phyloP scores from a whole-genome alignment of 1,140 invertebrate species.

The Orius insidiosus region DNA sequence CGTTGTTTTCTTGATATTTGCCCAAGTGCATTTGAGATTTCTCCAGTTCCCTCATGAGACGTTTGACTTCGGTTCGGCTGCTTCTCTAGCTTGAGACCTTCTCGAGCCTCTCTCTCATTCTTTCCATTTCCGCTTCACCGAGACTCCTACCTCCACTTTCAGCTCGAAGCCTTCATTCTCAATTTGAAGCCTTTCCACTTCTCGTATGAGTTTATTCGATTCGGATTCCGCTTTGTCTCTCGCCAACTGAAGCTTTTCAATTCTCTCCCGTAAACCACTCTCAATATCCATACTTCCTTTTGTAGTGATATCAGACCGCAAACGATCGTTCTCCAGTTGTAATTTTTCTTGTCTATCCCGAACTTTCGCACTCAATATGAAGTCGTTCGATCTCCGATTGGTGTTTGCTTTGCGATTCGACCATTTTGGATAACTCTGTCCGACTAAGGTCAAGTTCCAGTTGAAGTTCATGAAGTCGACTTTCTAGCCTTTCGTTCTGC shows the following conservation, averaged over 20 bases:
- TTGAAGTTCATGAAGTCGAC: slow-evolving; percentile 56
- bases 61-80: slow-evolving; percentile 68
- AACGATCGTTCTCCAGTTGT: slow-evolving; percentile 52
- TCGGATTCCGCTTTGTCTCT: slow-evolving; percentile 70
- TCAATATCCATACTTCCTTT: slow-evolving; percentile 39
- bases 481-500: slow-evolving; percentile 40
- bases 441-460: slow-evolving; percentile 62
- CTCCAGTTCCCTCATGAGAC: slow-evolving; percentile 70
- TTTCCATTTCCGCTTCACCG: slow-evolving; percentile 54
- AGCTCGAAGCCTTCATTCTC: slow-evolving; percentile 21
- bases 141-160: slow-evolving; percentile 31
- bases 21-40: slow-evolving; percentile 62
- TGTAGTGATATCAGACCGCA: slow-evolving; percentile 42
- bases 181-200: slow-evolving; percentile 42
- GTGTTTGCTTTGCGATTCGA: slow-evolving; percentile 54
- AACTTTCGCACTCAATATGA: slow-evolving; percentile 64
- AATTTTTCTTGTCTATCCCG: slow-evolving; percentile 68
- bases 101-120: slow-evolving; percentile 66
- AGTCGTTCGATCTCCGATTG: slow-evolving; percentile 56
- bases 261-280: slow-evolving; percentile 65
- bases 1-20: slow-evolving; percentile 63
- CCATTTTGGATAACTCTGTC: slow-evolving; percentile 54
- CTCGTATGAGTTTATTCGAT: slow-evolving; percentile 64
- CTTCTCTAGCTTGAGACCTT: slow-evolving; percentile 59
- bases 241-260: slow-evolving; percentile 65